These are phyloP conservation scores for Brachyistius frenatus DNA, from an alignment of 2,113 vertebrate species.

Conservation along the genomic window DNA sequence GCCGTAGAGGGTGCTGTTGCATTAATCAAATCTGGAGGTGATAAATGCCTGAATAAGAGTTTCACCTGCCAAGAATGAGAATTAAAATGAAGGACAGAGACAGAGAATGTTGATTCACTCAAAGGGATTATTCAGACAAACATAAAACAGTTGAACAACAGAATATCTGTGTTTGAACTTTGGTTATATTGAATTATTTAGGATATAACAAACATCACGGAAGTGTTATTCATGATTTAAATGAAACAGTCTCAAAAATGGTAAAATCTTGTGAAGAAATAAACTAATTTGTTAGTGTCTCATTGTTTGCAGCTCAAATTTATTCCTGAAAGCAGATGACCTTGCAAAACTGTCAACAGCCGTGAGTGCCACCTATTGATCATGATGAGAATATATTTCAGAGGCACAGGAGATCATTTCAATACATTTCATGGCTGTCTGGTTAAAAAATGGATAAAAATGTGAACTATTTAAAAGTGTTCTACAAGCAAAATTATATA, in stretches of 20 bases:
- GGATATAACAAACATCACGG: too few species aligned
- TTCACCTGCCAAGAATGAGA: slow-evolving; percentile 43
- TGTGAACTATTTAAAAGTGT: slow-evolving; percentile 17
- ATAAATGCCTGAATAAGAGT: slow-evolving; percentile 55
- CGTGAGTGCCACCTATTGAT: slow-evolving; percentile 64
- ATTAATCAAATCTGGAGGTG: slow-evolving; percentile 61
- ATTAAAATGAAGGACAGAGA: slow-evolving; percentile 54
- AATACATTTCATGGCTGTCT: slow-evolving; percentile 31
- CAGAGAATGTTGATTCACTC: slow-evolving; percentile 23
- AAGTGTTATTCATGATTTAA: neutral
- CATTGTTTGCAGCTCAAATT: slow-evolving; percentile 7
- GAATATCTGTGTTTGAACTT: neutral
- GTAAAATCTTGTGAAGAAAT: neutral
- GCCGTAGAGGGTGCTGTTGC: slow-evolving; percentile 70
- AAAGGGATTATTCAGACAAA: neutral
- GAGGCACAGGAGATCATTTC: slow-evolving; percentile 1
- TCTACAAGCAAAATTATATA: slow-evolving; percentile 5
- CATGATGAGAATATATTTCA: slow-evolving; percentile 30
- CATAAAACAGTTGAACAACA: slow-evolving; percentile 4
- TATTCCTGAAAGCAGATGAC: slow-evolving; percentile 22
- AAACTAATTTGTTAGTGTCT: slow-evolving; percentile 1
- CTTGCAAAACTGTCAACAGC: slow-evolving; percentile 47
- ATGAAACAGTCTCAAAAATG: neutral
- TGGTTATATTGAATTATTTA: neutral
- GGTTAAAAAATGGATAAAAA: slow-evolving; percentile 15